phyloP scores from a whole-genome alignment of 2,888 invertebrate genomes.

The Pinctada fucata region DNA sequence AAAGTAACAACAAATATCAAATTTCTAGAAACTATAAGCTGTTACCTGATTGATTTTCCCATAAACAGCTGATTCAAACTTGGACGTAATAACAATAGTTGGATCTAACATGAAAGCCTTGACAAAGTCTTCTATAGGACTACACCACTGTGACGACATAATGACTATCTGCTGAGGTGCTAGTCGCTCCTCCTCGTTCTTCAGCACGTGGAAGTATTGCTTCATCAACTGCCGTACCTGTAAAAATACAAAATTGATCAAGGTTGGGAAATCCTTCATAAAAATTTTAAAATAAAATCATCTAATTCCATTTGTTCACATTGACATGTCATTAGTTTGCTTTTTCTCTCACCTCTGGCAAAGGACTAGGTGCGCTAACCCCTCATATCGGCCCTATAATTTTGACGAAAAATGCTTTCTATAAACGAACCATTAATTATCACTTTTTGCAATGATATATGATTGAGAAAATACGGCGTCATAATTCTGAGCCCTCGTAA shows the following conservation, averaged over 20 bases:
- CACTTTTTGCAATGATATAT: too few species aligned
- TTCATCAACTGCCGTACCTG: slow-evolving; percentile 59
- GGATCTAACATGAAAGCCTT: slow-evolving; percentile 80
- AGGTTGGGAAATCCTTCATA: not conserved
- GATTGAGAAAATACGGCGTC: too few species aligned
- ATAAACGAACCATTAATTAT: too few species aligned
- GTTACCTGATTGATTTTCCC: slow-evolving; percentile 75
- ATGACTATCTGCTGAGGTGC: slow-evolving; percentile 68
- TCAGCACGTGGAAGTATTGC: slow-evolving; percentile 48
- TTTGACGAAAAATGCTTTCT: too few species aligned
- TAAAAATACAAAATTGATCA: not conserved
- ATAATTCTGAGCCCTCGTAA: too few species aligned
- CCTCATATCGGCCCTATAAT: too few species aligned
- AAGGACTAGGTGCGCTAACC: too few species aligned
- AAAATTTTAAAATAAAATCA: not conserved
- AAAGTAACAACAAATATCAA: not conserved
- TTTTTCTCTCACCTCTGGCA: not conserved
- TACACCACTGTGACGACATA: slow-evolving; percentile 82
- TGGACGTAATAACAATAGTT: slow-evolving; percentile 84
- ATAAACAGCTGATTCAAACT: slow-evolving; percentile 86
- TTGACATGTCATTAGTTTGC: not conserved
- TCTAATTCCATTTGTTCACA: too few species aligned
- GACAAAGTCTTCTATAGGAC: slow-evolving; percentile 80
- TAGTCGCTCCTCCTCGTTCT: slow-evolving; percentile 40
- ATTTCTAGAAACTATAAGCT: not conserved